A percentile compares a stretch with the other conserved stretches of the same genome.
Evolutionary conservation across 2,113 vertebrate genomes (phyloP).

Genomic region (Triplophysa tibetana): DNA sequence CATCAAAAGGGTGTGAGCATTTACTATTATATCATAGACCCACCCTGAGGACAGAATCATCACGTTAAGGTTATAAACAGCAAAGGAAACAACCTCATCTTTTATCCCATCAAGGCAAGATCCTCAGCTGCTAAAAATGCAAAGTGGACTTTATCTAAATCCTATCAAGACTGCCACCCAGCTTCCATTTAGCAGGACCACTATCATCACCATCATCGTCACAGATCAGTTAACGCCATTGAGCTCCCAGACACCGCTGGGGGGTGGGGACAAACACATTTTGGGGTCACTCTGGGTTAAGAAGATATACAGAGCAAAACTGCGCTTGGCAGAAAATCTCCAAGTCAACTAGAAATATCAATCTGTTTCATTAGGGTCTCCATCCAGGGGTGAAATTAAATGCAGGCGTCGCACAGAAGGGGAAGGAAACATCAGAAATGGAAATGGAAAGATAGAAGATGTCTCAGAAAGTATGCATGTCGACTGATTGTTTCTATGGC

Average conservation of each 20-base stretch:
- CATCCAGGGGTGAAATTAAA: slow-evolving; percentile 67
- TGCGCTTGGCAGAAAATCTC: slow-evolving; percentile 52
- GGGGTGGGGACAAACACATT: slow-evolving; percentile 42
- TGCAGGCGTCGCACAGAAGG: slow-evolving; percentile 48
- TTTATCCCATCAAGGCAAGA: slow-evolving; percentile 28
- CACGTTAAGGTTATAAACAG: background rate
- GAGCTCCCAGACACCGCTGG: slow-evolving; percentile 53
- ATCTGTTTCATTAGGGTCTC: slow-evolving; percentile 63
- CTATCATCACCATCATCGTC: slow-evolving; percentile 22
- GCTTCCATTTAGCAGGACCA: background rate
- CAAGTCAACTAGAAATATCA: slow-evolving; percentile 63
- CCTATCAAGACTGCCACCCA: slow-evolving; percentile 39
- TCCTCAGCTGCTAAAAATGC: slow-evolving; percentile 36
- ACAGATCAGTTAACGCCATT: slow-evolving; percentile 15
- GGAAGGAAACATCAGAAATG: slow-evolving; percentile 11
- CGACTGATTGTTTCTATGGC: slow-evolving; percentile 28
- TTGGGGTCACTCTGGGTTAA: slow-evolving; percentile 55
- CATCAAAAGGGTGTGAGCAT: background rate
- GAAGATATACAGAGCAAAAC: slow-evolving; percentile 53
- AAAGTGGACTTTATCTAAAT: slow-evolving; percentile 40
- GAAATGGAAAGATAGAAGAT: slow-evolving; percentile 2
- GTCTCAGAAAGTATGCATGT: background rate
- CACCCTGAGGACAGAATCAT: background rate
- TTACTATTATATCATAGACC: background rate
- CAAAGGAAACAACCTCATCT: slow-evolving; percentile 10